Percentiles rank a stretch among this genome's conserved stretches.
These are phyloP conservation scores for Sebastes alutus DNA, from an alignment of 2,797 vertebrate genomes.

Conservation along the genomic window DNA sequence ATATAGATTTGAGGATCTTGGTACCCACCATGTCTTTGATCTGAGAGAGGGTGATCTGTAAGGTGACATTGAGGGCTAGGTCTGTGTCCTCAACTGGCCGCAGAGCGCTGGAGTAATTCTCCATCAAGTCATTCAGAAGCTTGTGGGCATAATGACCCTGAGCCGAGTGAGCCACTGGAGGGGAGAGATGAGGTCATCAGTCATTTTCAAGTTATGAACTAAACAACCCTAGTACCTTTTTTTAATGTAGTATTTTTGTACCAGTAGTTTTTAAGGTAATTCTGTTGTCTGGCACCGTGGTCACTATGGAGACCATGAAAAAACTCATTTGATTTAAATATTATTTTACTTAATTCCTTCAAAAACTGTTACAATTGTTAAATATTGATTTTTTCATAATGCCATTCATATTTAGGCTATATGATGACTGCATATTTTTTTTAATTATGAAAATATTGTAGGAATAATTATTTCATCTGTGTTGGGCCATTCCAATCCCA, in stretches of 20 bases:
- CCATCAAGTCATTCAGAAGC: constrained; percentile 92
- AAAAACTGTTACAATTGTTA: background rate
- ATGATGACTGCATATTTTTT: background rate
- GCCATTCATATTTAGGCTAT: background rate
- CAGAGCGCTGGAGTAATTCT: constrained; percentile 93
- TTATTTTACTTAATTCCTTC: background rate
- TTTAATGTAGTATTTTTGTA: background rate
- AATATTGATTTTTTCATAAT: background rate
- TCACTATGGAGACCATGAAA: background rate
- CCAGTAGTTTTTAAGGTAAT: background rate
- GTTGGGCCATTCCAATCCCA: background rate
- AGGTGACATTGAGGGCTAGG: constrained; percentile 92
- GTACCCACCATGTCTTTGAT: constrained; percentile 97
- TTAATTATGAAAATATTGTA: background rate
- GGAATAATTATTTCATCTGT: background rate
- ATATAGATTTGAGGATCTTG: background rate
- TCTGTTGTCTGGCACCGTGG: too few relatives aligned
- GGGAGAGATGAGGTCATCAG: background rate
- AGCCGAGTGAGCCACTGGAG: constrained; percentile 84
- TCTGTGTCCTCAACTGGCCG: constrained; percentile 97
- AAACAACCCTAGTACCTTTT: background rate
- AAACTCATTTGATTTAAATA: background rate
- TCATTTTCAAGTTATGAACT: background rate
- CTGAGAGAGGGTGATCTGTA: constrained; percentile 96
- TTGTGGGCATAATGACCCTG: constrained; percentile 93